A percentile compares a stretch with the other conserved stretches of the same genome.
Evolutionary conservation across 2,888 invertebrate species (phyloP).

Genomic region (Xylota sylvarum): DNA sequence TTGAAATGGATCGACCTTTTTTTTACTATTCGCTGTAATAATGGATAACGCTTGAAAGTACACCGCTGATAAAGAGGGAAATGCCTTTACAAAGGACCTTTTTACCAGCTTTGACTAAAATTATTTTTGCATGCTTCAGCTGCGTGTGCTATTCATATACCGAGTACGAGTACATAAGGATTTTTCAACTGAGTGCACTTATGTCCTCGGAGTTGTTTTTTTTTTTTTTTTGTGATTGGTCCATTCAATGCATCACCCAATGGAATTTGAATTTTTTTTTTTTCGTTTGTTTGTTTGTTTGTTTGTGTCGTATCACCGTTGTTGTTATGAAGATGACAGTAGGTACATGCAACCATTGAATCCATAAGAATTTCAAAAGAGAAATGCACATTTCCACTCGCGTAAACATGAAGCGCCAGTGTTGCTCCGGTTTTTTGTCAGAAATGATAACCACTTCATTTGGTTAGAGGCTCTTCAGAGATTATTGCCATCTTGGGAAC

Average conservation of each 20-base stretch:
- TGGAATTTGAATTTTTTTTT: slow-evolving; percentile 50
- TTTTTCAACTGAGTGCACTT: slow-evolving; percentile 67
- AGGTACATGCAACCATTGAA: slow-evolving; percentile 40
- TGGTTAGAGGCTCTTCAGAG: slow-evolving; percentile 77
- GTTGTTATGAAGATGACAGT: slow-evolving; percentile 44
- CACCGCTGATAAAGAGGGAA: neutral
- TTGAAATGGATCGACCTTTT: neutral
- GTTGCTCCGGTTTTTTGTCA: slow-evolving; percentile 54
- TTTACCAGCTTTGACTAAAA: slow-evolving; percentile 26
- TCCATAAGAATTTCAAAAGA: slow-evolving; percentile 63
- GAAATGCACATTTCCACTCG: slow-evolving; percentile 54
- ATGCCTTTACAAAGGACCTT: neutral
- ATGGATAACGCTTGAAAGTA: neutral
- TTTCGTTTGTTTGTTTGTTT: neutral
- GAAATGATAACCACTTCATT: slow-evolving; percentile 74
- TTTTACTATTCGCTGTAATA: neutral
- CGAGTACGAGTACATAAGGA: slow-evolving; percentile 28
- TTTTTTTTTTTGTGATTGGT: slow-evolving; percentile 48
- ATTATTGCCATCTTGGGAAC: slow-evolving; percentile 78
- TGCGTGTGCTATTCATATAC: slow-evolving; percentile 19
- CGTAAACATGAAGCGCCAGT: slow-evolving; percentile 63
- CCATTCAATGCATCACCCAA: slow-evolving; percentile 65
- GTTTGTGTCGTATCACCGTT: slow-evolving; percentile 4
- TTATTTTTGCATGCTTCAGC: slow-evolving; percentile 46
- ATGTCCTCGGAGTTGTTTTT: slow-evolving; percentile 51